A percentile compares a stretch with the other conserved stretches of the same genome.
Evolutionary conservation across 2,113 vertebrate species (phyloP).

Genomic region (Pseudopipra pipra): DNA sequence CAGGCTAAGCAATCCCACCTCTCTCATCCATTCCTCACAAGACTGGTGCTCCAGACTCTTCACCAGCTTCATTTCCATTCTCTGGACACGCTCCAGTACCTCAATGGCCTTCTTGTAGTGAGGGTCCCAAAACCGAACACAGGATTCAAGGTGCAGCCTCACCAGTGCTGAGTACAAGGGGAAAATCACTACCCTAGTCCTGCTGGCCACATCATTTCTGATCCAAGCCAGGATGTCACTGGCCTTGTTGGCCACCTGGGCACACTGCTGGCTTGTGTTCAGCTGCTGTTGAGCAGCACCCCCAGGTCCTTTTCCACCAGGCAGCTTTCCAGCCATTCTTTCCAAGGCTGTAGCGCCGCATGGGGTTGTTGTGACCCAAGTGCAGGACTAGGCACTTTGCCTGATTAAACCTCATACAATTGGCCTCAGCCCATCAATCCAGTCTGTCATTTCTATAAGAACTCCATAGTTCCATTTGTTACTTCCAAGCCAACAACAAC

Average conservation of each 20-base stretch:
- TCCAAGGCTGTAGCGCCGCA: not conserved
- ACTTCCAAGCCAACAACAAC: not conserved
- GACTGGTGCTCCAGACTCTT: not conserved
- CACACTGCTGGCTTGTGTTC: not conserved
- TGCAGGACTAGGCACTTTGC: not conserved
- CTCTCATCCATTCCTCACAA: accelerated
- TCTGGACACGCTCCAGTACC: not conserved
- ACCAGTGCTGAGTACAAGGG: not conserved
- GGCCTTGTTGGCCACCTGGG: not conserved
- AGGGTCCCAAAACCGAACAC: not conserved
- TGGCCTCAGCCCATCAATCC: not conserved
- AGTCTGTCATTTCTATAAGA: not conserved
- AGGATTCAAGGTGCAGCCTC: not conserved
- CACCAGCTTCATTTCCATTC: not conserved
- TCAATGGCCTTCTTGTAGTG: accelerated
- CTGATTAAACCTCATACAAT: not conserved
- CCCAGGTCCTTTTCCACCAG: accelerated
- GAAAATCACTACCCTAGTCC: not conserved
- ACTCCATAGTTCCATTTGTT: not conserved
- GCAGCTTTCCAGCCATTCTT: not conserved
- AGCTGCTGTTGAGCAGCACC: not conserved
- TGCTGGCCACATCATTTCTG: not conserved
- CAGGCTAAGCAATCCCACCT: not conserved
- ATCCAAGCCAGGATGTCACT: not conserved
- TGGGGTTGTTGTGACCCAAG: not conserved